Evolutionary conservation across 2,888 invertebrate genomes (phyloP).

Genomic region (Elysia crispata): DNA sequence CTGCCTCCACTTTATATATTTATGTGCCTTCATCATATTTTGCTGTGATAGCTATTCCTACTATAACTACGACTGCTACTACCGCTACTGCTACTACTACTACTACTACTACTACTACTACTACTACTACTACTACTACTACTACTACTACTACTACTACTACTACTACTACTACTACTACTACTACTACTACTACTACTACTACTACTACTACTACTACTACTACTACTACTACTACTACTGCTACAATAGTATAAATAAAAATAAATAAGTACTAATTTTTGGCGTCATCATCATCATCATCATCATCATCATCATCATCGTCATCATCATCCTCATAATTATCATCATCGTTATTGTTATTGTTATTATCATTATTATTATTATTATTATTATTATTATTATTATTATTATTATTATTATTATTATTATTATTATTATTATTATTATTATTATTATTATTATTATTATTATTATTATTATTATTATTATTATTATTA

Average conservation of each 20-base stretch:
- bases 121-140: conserved; percentile 25
- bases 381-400: not conserved
- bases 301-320: conserved; percentile 9
- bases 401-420: conserved; percentile 2
- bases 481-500: conserved; percentile 9
- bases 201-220: conserved; percentile 20
- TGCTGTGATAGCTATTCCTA: too few species aligned
- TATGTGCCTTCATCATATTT: too few species aligned
- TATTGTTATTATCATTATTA: too few species aligned
- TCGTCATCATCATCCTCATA: too few species aligned
- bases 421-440: conserved; percentile 9
- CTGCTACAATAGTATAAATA: too few species aligned
- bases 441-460: not conserved
- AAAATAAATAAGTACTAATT: too few species aligned
- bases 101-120: conserved; percentile 21
- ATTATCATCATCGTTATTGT: too few species aligned
- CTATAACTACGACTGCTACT: not conserved
- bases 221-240: not conserved
- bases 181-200: conserved; percentile 24
- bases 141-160: conserved; percentile 34
- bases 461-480: conserved; percentile 2
- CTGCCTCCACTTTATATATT: too few species aligned
- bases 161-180: conserved; percentile 32
- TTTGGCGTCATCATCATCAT: not conserved
- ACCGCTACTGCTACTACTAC: conserved; percentile 21